These are phyloP conservation scores for Drosophila testacea DNA, from an alignment of 2,888 invertebrate species.

Conservation along the genomic window DNA sequence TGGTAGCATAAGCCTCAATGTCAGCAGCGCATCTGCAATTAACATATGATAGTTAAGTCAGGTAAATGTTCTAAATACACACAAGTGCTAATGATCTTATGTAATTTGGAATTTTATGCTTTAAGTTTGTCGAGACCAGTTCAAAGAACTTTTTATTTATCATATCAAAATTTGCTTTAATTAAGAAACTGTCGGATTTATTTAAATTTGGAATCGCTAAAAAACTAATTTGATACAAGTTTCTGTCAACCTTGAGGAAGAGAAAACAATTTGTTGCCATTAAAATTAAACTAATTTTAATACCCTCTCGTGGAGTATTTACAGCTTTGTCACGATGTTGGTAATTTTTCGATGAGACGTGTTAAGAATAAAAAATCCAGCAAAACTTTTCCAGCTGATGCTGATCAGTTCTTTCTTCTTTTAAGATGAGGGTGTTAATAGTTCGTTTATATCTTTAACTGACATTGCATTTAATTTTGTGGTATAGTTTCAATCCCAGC, in stretches of 20 bases:
- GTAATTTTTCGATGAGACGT: slow-evolving; percentile 2
- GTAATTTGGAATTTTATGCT: slow-evolving; percentile 29
- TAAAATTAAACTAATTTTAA: slow-evolving; percentile 35
- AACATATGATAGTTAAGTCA: slow-evolving; percentile 39
- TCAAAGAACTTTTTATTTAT: slow-evolving; percentile 57
- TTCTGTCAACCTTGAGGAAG: slow-evolving; percentile 42
- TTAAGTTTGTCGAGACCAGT: slow-evolving; percentile 29
- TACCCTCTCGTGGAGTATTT: slow-evolving; percentile 9
- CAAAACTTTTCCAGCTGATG: background rate
- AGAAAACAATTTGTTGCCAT: slow-evolving; percentile 44
- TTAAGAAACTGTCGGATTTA: slow-evolving; percentile 52
- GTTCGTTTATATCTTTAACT: background rate
- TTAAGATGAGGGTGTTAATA: slow-evolving; percentile 6
- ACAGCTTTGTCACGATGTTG: slow-evolving; percentile 22
- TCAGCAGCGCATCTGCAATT: slow-evolving; percentile 57
- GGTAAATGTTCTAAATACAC: slow-evolving; percentile 59
- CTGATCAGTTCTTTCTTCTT: background rate
- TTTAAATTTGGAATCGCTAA: slow-evolving; percentile 51
- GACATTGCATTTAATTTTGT: slow-evolving; percentile 8
- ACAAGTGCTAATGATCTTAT: slow-evolving; percentile 55
- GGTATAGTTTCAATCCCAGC: slow-evolving; percentile 22
- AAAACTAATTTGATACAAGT: slow-evolving; percentile 51
- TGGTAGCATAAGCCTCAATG: slow-evolving; percentile 57
- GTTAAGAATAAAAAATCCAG: background rate
- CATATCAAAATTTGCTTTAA: slow-evolving; percentile 27